Evolutionary conservation across 2,113 vertebrate species (phyloP).

Genomic region (Phalacrocorax aristotelis): DNA sequence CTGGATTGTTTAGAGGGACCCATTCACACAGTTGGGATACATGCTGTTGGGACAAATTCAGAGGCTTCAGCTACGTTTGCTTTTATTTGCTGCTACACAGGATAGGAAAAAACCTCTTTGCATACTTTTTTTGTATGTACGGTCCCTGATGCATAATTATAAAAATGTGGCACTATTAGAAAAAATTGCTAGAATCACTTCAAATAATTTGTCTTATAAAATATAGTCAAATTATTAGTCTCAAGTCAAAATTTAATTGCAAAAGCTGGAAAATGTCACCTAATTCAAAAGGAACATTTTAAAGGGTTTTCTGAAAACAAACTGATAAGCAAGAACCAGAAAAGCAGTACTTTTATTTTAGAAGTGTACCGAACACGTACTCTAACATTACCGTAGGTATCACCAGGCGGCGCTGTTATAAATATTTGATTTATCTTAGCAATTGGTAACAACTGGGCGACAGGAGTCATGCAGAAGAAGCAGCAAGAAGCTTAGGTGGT

Average conservation of each 20-base stretch:
- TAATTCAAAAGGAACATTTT: neutral
- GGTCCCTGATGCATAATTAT: neutral
- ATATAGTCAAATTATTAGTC: neutral
- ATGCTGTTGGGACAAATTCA: neutral
- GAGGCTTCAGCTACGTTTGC: neutral
- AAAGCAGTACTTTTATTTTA: neutral
- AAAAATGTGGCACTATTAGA: neutral
- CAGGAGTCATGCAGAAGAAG: neutral
- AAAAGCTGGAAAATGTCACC: neutral
- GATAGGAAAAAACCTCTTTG: neutral
- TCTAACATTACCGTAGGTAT: neutral
- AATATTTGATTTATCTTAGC: neutral
- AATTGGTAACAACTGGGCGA: neutral
- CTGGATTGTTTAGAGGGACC: neutral
- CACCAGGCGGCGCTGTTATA: constrained; percentile 18
- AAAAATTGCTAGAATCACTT: neutral
- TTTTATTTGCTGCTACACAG: neutral
- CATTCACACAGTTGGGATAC: neutral
- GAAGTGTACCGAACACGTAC: neutral
- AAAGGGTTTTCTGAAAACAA: neutral
- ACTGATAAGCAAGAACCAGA: neutral
- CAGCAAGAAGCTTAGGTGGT: rapidly evolving
- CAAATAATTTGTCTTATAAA: neutral
- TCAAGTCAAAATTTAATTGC: neutral
- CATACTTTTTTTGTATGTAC: neutral